Evolutionary conservation across 2,888 invertebrate genomes (phyloP).

Genomic region (Latrodectus elegans): DNA sequence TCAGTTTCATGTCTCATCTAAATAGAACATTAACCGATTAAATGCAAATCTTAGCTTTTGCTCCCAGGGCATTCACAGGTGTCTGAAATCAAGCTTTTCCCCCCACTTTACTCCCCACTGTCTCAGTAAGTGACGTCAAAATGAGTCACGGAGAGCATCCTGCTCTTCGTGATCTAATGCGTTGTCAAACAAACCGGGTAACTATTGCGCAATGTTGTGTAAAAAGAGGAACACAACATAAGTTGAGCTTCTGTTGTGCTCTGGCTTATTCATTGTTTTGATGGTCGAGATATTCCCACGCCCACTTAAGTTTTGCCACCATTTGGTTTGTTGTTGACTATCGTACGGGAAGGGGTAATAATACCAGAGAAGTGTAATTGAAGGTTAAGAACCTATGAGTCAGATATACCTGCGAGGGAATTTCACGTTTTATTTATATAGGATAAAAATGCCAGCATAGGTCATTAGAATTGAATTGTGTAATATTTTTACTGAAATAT

Average conservation of each 20-base stretch:
- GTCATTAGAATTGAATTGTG: too few relatives aligned
- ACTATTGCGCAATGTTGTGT: slow-evolving; percentile 24
- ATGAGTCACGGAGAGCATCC: slow-evolving; percentile 26
- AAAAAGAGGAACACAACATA: slow-evolving; percentile 12
- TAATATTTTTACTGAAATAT: too few relatives aligned
- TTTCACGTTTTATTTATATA: too few relatives aligned
- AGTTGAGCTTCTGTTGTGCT: slow-evolving; percentile 1
- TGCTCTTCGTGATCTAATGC: slow-evolving; percentile 4
- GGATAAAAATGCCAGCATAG: too few relatives aligned
- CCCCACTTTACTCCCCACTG: too few relatives aligned
- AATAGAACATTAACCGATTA: neutral
- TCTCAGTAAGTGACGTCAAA: slow-evolving; percentile 26
- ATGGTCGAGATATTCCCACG: slow-evolving; percentile 28
- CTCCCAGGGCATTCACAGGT: neutral
- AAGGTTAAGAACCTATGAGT: too few relatives aligned
- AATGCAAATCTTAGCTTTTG: slow-evolving; percentile 8
- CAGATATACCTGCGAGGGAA: too few relatives aligned
- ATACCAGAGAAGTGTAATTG: too few relatives aligned
- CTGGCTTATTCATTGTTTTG: neutral
- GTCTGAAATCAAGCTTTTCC: too few relatives aligned
- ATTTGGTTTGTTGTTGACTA: too few relatives aligned
- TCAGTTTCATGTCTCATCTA: too few relatives aligned
- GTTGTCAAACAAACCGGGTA: slow-evolving; percentile 37
- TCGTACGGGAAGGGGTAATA: too few relatives aligned
- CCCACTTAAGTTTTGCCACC: slow-evolving; percentile 9